Conservation (phyloP, 2,113 vertebrate genomes). For the Collichthys lucidus region DNA sequence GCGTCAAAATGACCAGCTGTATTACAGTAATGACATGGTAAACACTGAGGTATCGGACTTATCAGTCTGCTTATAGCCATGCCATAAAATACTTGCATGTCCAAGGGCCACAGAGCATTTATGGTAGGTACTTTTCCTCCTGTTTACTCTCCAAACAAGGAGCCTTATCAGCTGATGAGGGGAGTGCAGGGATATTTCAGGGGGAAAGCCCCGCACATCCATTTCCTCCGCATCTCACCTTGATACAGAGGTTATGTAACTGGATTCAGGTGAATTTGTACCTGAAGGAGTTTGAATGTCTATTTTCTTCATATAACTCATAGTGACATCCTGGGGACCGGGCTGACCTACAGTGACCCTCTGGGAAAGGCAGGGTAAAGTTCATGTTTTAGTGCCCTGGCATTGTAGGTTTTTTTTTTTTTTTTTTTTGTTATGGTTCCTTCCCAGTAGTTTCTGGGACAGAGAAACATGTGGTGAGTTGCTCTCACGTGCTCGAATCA, state of each 20-base stretch:
- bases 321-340: neutral
- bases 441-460: slow-evolving; percentile 68
- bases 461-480: slow-evolving; percentile 63
- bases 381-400: slow-evolving; percentile 47
- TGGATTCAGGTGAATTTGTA: slow-evolving; percentile 19
- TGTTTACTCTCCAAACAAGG: slow-evolving; percentile 67
- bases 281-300: neutral
- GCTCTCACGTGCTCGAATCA: slow-evolving; percentile 67
- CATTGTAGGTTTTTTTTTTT: slow-evolving; percentile 9
- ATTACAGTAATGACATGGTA: slow-evolving; percentile 72
- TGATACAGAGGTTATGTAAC: slow-evolving; percentile 42
- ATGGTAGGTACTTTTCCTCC: slow-evolving; percentile 53
- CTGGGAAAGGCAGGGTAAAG: slow-evolving; percentile 33
- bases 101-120: slow-evolving; percentile 51
- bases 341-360: slow-evolving; percentile 44
- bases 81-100: slow-evolving; percentile 67
- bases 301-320: neutral
- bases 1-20: slow-evolving; percentile 59
- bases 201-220: slow-evolving; percentile 16
- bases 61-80: slow-evolving; percentile 54
- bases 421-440: slow-evolving; percentile 21
- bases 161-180: slow-evolving; percentile 72
- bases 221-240: slow-evolving; percentile 46
- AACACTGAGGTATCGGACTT: slow-evolving; percentile 52
- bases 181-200: slow-evolving; percentile 57